Base-by-base conservation (phyloP, 1,140 invertebrate genomes). In the Papilio dardanus region DNA sequence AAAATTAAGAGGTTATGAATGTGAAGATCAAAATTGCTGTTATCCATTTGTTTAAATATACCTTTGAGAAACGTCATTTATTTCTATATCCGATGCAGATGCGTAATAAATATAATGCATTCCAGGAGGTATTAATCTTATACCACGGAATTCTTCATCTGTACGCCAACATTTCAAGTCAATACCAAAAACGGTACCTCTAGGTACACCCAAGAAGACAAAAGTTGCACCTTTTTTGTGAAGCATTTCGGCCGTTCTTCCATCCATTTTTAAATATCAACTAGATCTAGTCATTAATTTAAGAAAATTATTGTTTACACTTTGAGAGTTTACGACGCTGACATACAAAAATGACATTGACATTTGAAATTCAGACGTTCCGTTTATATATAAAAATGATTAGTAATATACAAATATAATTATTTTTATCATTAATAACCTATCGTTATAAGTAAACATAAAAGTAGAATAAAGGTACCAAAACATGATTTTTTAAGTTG, bases 81-180 rank as follows among this genome's bases (percentile, higher is more conserved):
- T 86, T n/a, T 89, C 89, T 78, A 24, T 94, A 94, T 76, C 93
- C 94, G 1, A 90, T 30, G 54, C 87, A 71, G 94, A 92, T 76
- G 97, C 98, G 88, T 97, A 99, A 93, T 98, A 97, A 8, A 99
- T 94, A 88, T 97, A 99, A 94, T 99, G 99, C 74, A 99, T 92
- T 21, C 99, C 99, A 16, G 98, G 98, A 1, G 99, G 99, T 79
- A 99, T 99, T 98, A 99, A 99, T 95, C 99, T 99, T 42, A 99
- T 95, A 16, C 99, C 99, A 77, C 96, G 96, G 91, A 99, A 99
- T 88, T 97, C 97, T 77, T 97, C 96, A 5, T 96, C 98, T n/a
- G 97, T 97, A 78, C 96, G 97, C 97, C 98, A 99, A 10, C 96
- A 96, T 91, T 98, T 97, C 88, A 99, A 96, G 93, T 99, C 99